Conservation (phyloP, 1,140 invertebrate genomes). For the Drosophila virilis region DNA sequence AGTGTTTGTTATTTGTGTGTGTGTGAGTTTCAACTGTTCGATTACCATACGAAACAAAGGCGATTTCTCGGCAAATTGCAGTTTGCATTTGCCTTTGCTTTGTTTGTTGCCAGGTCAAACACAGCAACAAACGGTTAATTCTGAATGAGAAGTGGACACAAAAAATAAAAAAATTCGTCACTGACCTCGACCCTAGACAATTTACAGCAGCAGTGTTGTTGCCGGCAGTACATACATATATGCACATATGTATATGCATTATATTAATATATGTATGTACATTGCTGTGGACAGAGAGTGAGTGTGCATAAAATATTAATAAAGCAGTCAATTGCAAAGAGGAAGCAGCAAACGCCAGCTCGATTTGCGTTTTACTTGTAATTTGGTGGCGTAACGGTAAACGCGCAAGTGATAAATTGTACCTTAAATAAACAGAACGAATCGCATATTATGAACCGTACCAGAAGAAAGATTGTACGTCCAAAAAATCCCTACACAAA, state of each 20-base stretch:
- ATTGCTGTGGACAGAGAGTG: constrained; percentile 6
- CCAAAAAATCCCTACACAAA: constrained; percentile 76
- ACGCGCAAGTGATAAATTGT: constrained; percentile 36
- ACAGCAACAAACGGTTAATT: constrained; percentile 60
- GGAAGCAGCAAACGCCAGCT: background rate
- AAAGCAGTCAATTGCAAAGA: constrained; percentile 25
- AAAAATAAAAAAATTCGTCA: constrained; percentile 29
- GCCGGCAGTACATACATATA: constrained; percentile 43
- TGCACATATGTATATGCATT: constrained; percentile 1
- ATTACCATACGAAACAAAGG: background rate
- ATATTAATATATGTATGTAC: background rate
- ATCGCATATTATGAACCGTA: constrained; percentile 74
- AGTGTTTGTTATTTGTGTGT: constrained; percentile 19
- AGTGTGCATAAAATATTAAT: constrained; percentile 26
- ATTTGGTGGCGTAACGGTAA: constrained; percentile 53
- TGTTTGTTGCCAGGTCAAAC: constrained; percentile 35
- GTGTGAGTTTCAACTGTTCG: background rate
- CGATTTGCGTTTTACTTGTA: constrained; percentile 24
- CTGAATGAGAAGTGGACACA: constrained; percentile 21
- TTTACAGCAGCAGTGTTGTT: constrained; percentile 43
- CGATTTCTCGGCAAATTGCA: background rate
- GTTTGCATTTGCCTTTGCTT: constrained; percentile 19
- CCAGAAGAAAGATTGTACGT: constrained; percentile 70
- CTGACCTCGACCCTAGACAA: constrained; percentile 68
- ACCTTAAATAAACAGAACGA: constrained; percentile 11